Base-by-base conservation (phyloP, 2,113 vertebrate species). In the Pithys albifrons region DNA sequence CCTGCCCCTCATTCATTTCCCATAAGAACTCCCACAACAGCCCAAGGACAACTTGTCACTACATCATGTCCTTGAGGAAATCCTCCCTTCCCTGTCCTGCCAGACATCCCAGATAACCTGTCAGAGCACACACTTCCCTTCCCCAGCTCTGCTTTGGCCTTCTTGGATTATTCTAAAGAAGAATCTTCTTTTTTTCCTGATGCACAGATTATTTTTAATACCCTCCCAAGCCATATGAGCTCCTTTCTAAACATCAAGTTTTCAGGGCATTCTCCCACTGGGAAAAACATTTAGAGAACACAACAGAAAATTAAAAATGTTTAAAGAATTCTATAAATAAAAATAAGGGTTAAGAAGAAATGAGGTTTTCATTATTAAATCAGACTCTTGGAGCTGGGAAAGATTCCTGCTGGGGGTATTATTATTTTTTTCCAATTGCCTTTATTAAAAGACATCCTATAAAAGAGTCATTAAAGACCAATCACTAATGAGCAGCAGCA, bases 41-140 rank as follows among this genome's bases (percentile, higher is more conserved):
- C 3, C 7, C 7, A 13, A 31, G 37, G 27, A 19, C 28, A 16
- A 23, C 7, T 1, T 6, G 0, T 12, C 5, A 3, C 29, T 6
- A 0, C 1, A 7, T 1, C 74, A 1, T 12, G 3, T 9, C 22
- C 2, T 33, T 17, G 7, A 2, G 31, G 23, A 58, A 54, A 77
- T 9, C 2, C 18, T 7, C 3, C 9, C 5, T 4, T 24, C 49
- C 39, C 4, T 3, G 4, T 8, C 43, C 41, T 13, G 28, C 67
- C 45, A 45, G 10, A 18, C 78, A 74, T 19, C 45, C 58, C 24
- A 41, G 45, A 80, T 1, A 41, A 83, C 54, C 23, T 1, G 6
- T 3, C 2, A 27, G 14, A 31, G 39, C 1, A 18, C 4, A 1
- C 35, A 1, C 14, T 24, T 37, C 33, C 29, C 10, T 25, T 7